Percentiles rank a stretch among this genome's conserved stretches.
Evolutionary conservation across 1,140 invertebrate genomes (phyloP).

Genomic region (Formica exsecta): DNA sequence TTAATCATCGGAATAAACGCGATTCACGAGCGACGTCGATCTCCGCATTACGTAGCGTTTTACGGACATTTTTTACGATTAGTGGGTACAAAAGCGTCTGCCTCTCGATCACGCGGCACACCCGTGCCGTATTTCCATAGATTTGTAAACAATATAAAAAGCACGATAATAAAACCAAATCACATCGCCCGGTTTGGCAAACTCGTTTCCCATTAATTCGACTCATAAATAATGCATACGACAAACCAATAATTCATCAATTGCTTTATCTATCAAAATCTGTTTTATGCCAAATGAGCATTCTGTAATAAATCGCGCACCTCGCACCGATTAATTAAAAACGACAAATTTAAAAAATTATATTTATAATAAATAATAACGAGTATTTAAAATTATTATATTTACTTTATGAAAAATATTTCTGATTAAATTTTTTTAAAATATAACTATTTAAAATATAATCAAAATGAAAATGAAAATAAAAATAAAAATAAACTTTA

Average conservation of each 20-base stretch:
- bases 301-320: not conserved
- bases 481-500: not conserved
- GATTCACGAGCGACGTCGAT: constrained; percentile 2
- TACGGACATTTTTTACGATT: constrained; percentile 19
- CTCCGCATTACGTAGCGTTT: constrained; percentile 9
- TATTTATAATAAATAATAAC: too few species aligned
- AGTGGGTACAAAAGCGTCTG: not conserved
- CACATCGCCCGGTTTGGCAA: not conserved
- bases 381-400: not conserved
- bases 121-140: constrained; percentile 18
- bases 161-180: not conserved
- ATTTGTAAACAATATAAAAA: constrained; percentile 19
- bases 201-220: not conserved
- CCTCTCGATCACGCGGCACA: not conserved
- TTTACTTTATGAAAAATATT: not conserved
- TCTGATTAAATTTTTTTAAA: not conserved
- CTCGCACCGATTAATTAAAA: not conserved
- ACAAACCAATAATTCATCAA: constrained; percentile 12
- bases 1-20: constrained; percentile 36
- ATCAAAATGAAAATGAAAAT: constrained; percentile 3
- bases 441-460: not conserved
- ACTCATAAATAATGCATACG: constrained; percentile 1
- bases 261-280: not conserved
- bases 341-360: not conserved
- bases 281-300: not conserved